Evolutionary conservation across 2,888 invertebrate genomes (phyloP).

Genomic region (Cataglyphis altisquamis): DNA sequence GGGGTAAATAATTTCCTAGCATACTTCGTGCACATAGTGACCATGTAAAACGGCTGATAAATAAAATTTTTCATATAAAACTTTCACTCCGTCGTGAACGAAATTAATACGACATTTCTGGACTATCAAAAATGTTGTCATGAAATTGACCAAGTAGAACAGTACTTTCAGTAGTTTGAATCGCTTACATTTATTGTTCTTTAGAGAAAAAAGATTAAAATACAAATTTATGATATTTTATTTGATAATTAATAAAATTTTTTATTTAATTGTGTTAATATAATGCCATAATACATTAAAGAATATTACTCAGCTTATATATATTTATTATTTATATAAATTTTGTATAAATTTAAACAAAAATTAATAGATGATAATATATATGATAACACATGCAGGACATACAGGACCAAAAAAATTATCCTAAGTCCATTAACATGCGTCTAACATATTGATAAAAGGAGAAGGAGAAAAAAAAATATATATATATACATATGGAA

Average conservation of each 20-base stretch:
- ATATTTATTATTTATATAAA: slow-evolving; percentile 10
- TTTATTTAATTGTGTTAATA: slow-evolving; percentile 13
- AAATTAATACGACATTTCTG: background rate
- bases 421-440: slow-evolving; percentile 36
- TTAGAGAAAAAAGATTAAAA: background rate
- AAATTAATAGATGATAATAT: slow-evolving; percentile 13
- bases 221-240: background rate
- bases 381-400: slow-evolving; percentile 25
- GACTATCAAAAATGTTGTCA: background rate
- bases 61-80: slow-evolving; percentile 56
- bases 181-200: background rate
- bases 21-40: slow-evolving; percentile 65
- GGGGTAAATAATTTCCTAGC: slow-evolving; percentile 79
- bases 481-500: background rate
- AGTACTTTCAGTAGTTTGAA: background rate
- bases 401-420: slow-evolving; percentile 55
- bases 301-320: background rate
- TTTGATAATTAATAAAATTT: background rate
- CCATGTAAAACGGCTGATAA: slow-evolving; percentile 69
- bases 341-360: background rate
- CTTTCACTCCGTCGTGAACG: slow-evolving; percentile 50
- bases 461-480: background rate
- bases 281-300: background rate
- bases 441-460: background rate
- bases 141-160: background rate